A percentile compares a stretch with the other conserved stretches of the same genome.
Conservation (phyloP, 2,113 vertebrate genomes). For the Corydoras sp. region DNA sequence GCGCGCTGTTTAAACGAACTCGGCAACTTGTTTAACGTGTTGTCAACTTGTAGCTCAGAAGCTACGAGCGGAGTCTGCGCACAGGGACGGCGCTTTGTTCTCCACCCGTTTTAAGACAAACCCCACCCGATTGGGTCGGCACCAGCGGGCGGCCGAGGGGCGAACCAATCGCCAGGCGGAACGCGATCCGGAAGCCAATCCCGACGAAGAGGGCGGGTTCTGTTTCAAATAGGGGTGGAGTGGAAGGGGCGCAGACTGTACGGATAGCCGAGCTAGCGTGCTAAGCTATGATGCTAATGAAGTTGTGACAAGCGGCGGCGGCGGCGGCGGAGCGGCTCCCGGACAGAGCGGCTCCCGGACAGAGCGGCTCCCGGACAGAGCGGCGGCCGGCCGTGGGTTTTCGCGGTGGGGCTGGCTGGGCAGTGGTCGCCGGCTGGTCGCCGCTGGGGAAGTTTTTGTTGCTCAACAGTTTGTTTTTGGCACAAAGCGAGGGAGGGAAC, state of each 20-base stretch:
- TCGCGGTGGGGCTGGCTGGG: neutral
- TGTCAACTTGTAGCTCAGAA: slow-evolving; percentile 37
- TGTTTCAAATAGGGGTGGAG: neutral
- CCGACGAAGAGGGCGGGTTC: neutral
- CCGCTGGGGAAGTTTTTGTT: neutral
- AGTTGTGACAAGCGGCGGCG: slow-evolving; percentile 26
- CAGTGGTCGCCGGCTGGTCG: neutral
- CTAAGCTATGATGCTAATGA: slow-evolving; percentile 13
- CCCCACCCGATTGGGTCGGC: neutral
- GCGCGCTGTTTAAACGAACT: slow-evolving; percentile 18
- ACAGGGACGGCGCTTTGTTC: neutral
- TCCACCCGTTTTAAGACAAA: slow-evolving; percentile 16
- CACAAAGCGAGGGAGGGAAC: neutral
- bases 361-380: too few relatives aligned
- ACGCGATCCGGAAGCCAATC: neutral
- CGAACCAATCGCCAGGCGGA: neutral
- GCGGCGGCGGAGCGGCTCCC: too few relatives aligned
- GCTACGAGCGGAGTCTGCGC: slow-evolving; percentile 22
- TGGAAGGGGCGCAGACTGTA: neutral
- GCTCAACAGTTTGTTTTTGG: slow-evolving; percentile 21
- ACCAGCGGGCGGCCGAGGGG: neutral
- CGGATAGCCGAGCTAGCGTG: slow-evolving; percentile 7
- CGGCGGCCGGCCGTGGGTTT: neutral
- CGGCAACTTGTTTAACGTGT: slow-evolving; percentile 7
- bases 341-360: too few relatives aligned